Evolutionary conservation across 2,113 vertebrate genomes (phyloP).

Genomic region (Henicopernis longicauda): DNA sequence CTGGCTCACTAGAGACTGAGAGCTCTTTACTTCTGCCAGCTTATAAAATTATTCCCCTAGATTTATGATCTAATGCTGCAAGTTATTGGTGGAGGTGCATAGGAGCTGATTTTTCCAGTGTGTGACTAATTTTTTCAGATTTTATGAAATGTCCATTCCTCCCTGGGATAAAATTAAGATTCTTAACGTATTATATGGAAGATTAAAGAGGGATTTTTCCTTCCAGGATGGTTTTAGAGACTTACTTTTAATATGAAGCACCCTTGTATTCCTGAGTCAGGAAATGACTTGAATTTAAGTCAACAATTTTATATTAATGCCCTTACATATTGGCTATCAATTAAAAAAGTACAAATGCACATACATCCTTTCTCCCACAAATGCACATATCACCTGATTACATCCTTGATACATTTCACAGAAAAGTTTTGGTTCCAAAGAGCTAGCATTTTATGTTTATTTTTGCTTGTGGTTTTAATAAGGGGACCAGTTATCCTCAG

Average conservation of each 20-base stretch:
- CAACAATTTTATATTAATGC: neutral
- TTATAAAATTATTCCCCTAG: neutral
- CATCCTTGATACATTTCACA: neutral
- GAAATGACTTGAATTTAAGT: neutral
- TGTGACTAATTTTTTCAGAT: neutral
- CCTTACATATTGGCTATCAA: neutral
- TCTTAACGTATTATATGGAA: neutral
- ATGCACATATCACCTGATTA: neutral
- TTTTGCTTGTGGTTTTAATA: neutral
- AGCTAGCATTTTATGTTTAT: neutral
- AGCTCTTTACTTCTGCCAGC: neutral
- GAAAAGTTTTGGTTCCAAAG: neutral
- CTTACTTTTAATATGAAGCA: neutral
- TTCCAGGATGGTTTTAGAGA: neutral
- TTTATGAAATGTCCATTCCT: neutral
- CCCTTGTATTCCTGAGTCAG: neutral
- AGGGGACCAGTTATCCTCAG: too few species aligned
- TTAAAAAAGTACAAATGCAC: neutral
- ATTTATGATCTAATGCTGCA: neutral
- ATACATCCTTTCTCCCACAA: neutral
- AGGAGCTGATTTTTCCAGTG: neutral
- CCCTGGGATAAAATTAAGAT: neutral
- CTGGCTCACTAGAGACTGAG: neutral
- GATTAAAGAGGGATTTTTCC: neutral
- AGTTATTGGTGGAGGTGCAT: neutral